phyloP scores from a whole-genome alignment of 2,113 vertebrate genomes.

The Dendrocopos noguchii region DNA sequence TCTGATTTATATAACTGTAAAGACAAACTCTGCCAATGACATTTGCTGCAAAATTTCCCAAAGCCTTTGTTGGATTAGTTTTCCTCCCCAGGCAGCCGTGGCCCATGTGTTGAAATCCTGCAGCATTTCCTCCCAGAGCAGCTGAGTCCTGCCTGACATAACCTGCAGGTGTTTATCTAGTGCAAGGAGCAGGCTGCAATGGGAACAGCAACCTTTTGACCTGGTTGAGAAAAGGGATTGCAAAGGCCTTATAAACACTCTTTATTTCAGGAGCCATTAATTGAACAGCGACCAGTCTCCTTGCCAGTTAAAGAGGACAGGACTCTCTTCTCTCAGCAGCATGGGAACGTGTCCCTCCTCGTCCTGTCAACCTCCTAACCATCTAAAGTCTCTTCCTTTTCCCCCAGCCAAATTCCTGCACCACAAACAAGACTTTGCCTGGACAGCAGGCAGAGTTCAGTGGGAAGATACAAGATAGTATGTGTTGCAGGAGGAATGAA shows the following conservation, averaged over 20 bases:
- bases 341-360: background rate
- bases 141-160: background rate
- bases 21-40: background rate
- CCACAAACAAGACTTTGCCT: background rate
- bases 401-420: background rate
- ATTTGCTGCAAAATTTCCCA: background rate
- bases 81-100: background rate
- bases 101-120: background rate
- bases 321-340: background rate
- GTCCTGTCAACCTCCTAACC: background rate
- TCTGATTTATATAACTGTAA: background rate
- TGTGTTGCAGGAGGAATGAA: background rate
- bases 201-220: background rate
- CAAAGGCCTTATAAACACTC: background rate
- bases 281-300: background rate
- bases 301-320: background rate
- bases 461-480: background rate
- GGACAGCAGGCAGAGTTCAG: background rate
- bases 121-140: background rate
- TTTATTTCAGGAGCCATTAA: background rate
- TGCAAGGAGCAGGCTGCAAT: background rate
- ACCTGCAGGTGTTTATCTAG: constrained; percentile 9
- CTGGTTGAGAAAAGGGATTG: background rate
- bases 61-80: background rate
- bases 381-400: background rate